Base-by-base conservation (phyloP, 92 coral and sea anemone species). In the Siderastrea radians region DNA sequence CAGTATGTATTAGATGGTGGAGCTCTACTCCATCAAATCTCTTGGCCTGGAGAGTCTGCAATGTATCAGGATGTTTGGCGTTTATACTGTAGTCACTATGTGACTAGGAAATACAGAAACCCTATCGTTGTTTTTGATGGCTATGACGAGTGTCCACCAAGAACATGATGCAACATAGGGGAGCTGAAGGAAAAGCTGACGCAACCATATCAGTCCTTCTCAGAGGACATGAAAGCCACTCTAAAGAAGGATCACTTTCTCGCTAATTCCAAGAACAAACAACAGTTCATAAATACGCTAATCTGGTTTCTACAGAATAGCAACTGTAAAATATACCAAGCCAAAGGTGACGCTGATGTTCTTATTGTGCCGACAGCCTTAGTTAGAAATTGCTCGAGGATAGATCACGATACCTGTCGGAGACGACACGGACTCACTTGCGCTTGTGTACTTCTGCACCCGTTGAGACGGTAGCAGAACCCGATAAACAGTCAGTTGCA, bases 1-100 rank as follows among this genome's bases (percentile, higher is more conserved):
- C 85, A 87, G 70, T 79, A 87, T 72, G 79, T 69, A 19, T 43
- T 87, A 50, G 86, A 87, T 79, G 90, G 90, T 49, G 68, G 68
- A 15, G 68, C 68, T 19, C 80, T 87, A 47, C 70, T 87, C 13
- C 90, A 87, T 63, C 72, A 85, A 57, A 49, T 71, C 49, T 58
- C 81, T 17, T 79, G 68, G 44, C 38, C 64, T 38, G 17, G n/a
- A 26, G 64, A 26, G 16, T 55, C 64, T 7, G 6, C 80, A 13
- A 47, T 3, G 38, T 72, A 52, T 67, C 38, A 26, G 38, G 38
- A 26, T 26, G 38, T 26, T 26, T 26, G 38, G 0, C 12, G 44
- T 43, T 7, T 69, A 38, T 69, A 77, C 47, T 78, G 55, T 67
- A 54, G 19, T 26, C 38, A 26, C 46, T 86, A 86, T 70, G 73